Base-by-base conservation (phyloP, 2,113 vertebrate genomes). In the Semnopithecus entellus region DNA sequence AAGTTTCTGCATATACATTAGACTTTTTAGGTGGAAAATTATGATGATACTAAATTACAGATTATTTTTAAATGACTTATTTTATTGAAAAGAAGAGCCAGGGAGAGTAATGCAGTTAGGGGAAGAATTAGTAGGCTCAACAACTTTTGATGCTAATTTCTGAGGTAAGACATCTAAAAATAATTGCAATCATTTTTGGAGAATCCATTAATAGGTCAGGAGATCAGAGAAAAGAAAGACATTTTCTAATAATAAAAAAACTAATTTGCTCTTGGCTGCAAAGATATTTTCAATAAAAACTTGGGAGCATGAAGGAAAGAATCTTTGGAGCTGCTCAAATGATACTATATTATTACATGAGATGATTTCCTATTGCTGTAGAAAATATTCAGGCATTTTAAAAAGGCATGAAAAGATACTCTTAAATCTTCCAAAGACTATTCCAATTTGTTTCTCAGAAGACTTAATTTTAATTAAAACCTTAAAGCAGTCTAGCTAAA, bases 221-320 rank as follows among this genome's bases (percentile, higher is more conserved):
- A 97, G 68, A 97, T 73, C 61, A 87, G 68, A 88, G 88, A 73
- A 92, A 96, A 94, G 92, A 95, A 93, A 32, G 91, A 82, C 83
- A 96, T 90, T 97, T 97, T 90, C 87, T 59, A 96, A 89, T 68
- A 90, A 91, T 93, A 80, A 95, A 92, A 96, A 85, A 78, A 40
- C 93, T 95, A 95, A 95, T 96, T 97, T 96, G 55, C 30, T 96
- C 79, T 92, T 94, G 92, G 70, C 79, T 97, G 38, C 83, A 96
- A 93, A 87, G 59, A 82, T 81, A 90, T 91, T 97, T 82, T 82
- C 92, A 84, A 94, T 94, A 91, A 93, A 94, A 97, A 82, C 20
- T 23, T 70, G 87, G 40, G 57, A 70, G 18, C 32, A 95, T 25
- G 72, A 85, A 85, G 43, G 59, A 78, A 90, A 93, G 79, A 93